These are phyloP conservation scores for Athene cunicularia DNA, from an alignment of 2,113 vertebrate genomes.

Conservation along the genomic window DNA sequence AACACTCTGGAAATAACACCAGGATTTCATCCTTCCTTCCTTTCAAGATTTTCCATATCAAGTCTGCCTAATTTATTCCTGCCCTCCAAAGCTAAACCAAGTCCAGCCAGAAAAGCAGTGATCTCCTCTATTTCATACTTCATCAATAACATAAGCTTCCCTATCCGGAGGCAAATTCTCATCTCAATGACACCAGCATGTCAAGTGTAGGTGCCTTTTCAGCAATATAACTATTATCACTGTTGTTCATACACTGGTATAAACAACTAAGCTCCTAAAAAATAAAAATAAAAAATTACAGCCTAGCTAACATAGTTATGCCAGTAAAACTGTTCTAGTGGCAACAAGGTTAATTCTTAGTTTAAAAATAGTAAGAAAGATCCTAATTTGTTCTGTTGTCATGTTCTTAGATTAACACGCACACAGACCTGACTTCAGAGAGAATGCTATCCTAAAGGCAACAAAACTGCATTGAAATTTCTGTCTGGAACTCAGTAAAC, in stretches of 20 bases:
- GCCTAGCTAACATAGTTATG: background rate
- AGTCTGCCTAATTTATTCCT: background rate
- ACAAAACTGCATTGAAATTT: background rate
- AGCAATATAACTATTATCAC: background rate
- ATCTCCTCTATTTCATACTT: background rate
- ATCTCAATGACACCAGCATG: background rate
- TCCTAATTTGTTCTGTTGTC: background rate
- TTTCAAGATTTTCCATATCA: background rate
- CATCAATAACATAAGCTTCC: background rate
- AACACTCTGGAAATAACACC: background rate
- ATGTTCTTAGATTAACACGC: background rate
- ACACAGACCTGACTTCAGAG: background rate
- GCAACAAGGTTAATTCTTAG: background rate
- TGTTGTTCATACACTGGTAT: background rate
- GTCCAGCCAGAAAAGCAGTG: background rate
- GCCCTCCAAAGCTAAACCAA: background rate
- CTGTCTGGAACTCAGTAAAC: background rate
- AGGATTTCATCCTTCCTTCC: background rate
- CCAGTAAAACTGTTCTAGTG: background rate
- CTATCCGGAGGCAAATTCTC: background rate
- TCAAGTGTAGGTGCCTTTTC: background rate
- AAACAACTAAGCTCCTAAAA: background rate
- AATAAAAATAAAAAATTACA: background rate
- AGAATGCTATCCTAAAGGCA: background rate
- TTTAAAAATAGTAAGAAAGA: background rate